Evolutionary conservation across 2,888 invertebrate genomes (phyloP).

Genomic region (Macaria liturata): DNA sequence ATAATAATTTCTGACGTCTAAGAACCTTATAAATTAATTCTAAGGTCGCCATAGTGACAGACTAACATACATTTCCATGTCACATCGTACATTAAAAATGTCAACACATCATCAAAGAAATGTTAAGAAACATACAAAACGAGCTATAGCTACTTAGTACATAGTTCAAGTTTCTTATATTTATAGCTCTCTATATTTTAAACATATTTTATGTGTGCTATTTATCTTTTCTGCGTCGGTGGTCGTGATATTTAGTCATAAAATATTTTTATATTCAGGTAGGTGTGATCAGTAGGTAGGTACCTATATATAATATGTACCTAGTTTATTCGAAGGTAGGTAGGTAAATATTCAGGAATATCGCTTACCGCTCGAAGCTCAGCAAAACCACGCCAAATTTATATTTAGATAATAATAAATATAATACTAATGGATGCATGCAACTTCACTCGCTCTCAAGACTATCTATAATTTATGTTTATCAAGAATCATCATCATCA

Average conservation of each 20-base stretch:
- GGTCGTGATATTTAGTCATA: constrained; percentile 14
- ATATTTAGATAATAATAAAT: too few relatives aligned
- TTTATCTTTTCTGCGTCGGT: constrained; percentile 20
- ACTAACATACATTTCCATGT: constrained; percentile 28
- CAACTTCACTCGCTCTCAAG: too few relatives aligned
- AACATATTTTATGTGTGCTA: constrained; percentile 11
- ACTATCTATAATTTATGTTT: too few relatives aligned
- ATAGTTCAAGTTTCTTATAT: constrained; percentile 15
- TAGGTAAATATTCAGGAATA: too few relatives aligned
- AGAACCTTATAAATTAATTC: constrained; percentile 17
- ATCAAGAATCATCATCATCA: too few relatives aligned
- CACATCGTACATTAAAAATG: constrained; percentile 36
- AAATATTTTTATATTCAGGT: constrained; percentile 14
- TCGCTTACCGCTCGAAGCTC: too few relatives aligned
- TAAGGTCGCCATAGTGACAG: constrained; percentile 17
- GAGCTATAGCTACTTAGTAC: constrained; percentile 2
- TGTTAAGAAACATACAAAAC: constrained; percentile 21
- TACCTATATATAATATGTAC: too few relatives aligned
- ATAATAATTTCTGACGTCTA: background rate
- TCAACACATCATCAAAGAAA: constrained; percentile 35
- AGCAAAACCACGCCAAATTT: too few relatives aligned
- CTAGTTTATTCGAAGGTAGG: too few relatives aligned
- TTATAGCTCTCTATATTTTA: constrained; percentile 14
- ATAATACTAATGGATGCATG: too few relatives aligned
- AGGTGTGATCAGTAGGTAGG: background rate